Percentiles rank a stretch among this genome's conserved stretches.
Conservation (phyloP, 2,113 vertebrate genomes). For the Mastomys coucha region DNA sequence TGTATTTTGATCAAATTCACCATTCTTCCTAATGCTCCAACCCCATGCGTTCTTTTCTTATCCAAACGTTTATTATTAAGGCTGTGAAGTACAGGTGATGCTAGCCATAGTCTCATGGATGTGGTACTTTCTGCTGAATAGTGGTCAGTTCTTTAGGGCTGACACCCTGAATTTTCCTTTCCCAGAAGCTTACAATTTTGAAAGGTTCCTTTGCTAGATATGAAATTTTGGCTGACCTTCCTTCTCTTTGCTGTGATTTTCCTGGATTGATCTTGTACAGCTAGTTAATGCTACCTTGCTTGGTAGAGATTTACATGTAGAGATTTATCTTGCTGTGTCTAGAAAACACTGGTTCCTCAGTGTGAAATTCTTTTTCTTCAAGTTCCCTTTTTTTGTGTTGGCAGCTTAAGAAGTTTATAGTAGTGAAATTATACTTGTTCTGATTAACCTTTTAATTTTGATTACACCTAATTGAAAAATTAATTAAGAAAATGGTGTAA, state of each 20-base stretch:
- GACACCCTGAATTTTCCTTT: background rate
- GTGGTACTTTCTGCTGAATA: rapidly evolving
- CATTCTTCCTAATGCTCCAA: background rate
- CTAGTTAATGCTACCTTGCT: background rate
- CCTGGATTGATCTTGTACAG: background rate
- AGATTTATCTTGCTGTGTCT: background rate
- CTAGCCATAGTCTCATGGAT: background rate
- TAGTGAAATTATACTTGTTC: background rate
- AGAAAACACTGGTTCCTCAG: background rate
- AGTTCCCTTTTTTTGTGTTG: background rate
- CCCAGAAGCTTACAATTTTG: background rate
- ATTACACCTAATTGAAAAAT: background rate
- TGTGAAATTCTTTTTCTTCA: too few species aligned
- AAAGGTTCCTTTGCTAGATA: too few species aligned
- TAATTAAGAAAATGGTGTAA: background rate
- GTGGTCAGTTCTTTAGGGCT: background rate
- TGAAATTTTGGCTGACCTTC: background rate
- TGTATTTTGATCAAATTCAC: background rate
- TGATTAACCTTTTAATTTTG: background rate
- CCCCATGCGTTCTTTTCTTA: background rate
- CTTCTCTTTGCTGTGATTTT: background rate
- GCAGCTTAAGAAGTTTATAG: background rate
- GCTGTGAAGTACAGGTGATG: background rate
- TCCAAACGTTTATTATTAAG: background rate
- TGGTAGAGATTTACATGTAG: background rate